Conservation (phyloP, 2,888 invertebrate species). For the Piscicola geometra region DNA sequence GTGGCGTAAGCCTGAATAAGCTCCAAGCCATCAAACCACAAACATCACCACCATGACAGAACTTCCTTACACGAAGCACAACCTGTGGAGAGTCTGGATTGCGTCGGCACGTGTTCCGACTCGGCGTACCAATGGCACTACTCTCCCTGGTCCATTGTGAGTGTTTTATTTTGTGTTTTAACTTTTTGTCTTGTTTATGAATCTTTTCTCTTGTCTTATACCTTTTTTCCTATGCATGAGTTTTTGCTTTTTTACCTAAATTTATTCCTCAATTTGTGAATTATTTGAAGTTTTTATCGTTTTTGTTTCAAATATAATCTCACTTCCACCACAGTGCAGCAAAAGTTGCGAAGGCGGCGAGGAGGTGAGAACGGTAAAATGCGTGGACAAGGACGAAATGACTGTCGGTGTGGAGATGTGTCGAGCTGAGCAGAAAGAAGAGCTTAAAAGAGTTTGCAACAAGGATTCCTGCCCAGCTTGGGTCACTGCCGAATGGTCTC, state of each 20-base stretch:
- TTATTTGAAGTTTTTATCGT: no score
- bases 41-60: no score
- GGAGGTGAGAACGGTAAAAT: constrained; percentile 74
- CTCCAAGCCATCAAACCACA: no score
- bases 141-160: constrained; percentile 17
- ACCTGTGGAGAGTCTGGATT: background rate
- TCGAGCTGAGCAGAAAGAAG: constrained; percentile 67
- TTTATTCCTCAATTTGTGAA: no score
- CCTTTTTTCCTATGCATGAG: no score
- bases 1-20: no score
- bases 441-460: background rate
- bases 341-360: constrained; percentile 80
- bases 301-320: no score
- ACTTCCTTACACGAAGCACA: background rate
- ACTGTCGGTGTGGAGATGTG: constrained; percentile 59
- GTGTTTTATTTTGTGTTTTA: background rate
- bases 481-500: background rate
- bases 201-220: no score
- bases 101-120: background rate
- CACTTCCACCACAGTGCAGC: constrained; percentile 77
- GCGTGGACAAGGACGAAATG: constrained; percentile 56
- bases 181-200: no score
- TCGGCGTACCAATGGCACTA: constrained; percentile 19
- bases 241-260: no score
- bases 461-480: constrained; percentile 12